Percentiles rank a stretch among this genome's conserved stretches.
Conservation (phyloP, 2,113 vertebrate species). For the Loxodonta africana region DNA sequence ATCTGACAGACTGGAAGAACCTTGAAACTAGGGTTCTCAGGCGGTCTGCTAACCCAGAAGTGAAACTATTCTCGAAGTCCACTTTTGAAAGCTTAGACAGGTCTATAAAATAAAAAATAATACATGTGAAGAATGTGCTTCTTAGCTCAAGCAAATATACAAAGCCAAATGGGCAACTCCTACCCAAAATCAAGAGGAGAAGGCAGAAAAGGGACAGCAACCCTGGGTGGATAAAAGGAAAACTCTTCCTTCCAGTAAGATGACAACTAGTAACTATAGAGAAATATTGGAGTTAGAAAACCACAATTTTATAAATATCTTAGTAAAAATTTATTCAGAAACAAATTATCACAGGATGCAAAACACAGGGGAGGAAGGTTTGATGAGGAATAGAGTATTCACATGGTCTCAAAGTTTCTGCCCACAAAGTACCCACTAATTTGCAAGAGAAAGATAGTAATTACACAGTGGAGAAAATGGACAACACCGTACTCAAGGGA, state of each 20-base stretch:
- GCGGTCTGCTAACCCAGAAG: too few species aligned
- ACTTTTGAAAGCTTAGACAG: too few species aligned
- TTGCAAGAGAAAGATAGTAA: too few species aligned
- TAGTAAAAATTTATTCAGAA: conserved; percentile 52
- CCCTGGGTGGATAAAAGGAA: not conserved
- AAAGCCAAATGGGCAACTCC: too few species aligned
- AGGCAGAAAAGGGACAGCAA: too few species aligned
- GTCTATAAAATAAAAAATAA: too few species aligned
- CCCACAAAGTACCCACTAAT: not conserved
- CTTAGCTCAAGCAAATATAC: too few species aligned
- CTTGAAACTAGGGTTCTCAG: too few species aligned
- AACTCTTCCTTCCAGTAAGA: not conserved
- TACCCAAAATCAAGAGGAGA: too few species aligned
- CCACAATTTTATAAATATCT: conserved; percentile 15
- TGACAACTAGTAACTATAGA: conserved; percentile 39
- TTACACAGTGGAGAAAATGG: not conserved
- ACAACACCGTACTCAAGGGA: not conserved
- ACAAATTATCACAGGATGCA: conserved; percentile 53
- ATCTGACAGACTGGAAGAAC: too few species aligned
- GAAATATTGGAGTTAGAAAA: conserved; percentile 38
- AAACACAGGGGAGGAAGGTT: not conserved
- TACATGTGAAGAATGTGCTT: too few species aligned
- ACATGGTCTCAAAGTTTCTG: not conserved
- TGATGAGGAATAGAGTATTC: not conserved
- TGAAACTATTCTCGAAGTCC: too few species aligned